Conservation (phyloP, 1,140 invertebrate genomes). For the Battus philenor region DNA sequence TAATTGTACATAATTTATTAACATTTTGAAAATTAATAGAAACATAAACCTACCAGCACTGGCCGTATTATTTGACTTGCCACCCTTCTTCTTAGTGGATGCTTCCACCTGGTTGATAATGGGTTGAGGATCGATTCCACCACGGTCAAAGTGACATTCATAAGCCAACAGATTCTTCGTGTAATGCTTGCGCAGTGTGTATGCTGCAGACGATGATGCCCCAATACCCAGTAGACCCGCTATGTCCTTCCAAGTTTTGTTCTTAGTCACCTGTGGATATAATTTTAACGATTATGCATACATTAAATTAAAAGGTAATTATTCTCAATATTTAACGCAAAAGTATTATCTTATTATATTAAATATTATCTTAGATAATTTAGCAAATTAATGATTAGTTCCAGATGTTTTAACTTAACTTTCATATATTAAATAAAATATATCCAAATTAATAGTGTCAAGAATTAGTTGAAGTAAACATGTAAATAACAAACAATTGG, state of each 20-base stretch:
- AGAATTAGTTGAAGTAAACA: too few species aligned
- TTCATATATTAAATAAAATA: too few species aligned
- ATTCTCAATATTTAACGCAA: too few species aligned
- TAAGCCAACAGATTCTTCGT: slow-evolving; percentile 96
- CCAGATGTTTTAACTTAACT: too few species aligned
- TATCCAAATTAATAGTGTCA: too few species aligned
- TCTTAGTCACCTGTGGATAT: slow-evolving; percentile 98
- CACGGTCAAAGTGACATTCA: slow-evolving; percentile 97
- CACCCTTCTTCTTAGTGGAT: slow-evolving; percentile 90
- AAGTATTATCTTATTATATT: too few species aligned
- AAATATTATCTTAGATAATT: neutral
- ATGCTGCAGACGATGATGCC: slow-evolving; percentile 96
- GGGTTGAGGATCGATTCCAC: slow-evolving; percentile 95
- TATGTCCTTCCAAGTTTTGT: slow-evolving; percentile 99
- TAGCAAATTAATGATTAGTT: too few species aligned
- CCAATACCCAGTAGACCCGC: slow-evolving; percentile 94
- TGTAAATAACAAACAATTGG: too few species aligned
- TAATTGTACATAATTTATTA: too few species aligned
- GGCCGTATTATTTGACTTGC: slow-evolving; percentile 88
- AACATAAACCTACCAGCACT: slow-evolving; percentile 86
- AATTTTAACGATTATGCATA: too few species aligned
- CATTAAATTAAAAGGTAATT: too few species aligned
- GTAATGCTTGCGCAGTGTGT: slow-evolving; percentile 97
- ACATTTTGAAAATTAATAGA: too few species aligned
- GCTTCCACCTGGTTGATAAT: slow-evolving; percentile 96